These are phyloP conservation scores for Empis livida DNA, from an alignment of 2,888 invertebrate genomes.

Conservation along the genomic window DNA sequence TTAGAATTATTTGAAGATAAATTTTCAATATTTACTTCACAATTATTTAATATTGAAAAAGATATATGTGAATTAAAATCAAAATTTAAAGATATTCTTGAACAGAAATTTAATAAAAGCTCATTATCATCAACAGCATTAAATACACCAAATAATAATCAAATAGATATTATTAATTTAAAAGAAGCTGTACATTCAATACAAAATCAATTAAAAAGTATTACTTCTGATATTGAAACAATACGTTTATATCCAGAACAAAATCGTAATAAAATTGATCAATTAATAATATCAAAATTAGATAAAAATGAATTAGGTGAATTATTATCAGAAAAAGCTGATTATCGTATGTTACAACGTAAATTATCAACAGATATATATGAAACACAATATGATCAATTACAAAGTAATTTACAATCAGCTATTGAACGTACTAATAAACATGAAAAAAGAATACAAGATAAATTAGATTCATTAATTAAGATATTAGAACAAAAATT, in stretches of 20 bases:
- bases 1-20: no score
- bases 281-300: constrained; percentile 42
- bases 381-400: constrained; percentile 38
- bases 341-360: constrained; percentile 50
- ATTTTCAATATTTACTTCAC: no score
- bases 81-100: background rate
- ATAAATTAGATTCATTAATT: constrained; percentile 49
- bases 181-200: no score
- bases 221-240: no score
- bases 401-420: constrained; percentile 25
- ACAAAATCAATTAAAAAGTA: no score
- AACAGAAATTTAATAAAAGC: no score
- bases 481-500: constrained; percentile 47
- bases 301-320: constrained; percentile 59
- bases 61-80: background rate
- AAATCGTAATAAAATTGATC: no score
- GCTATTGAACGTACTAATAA: constrained; percentile 18
- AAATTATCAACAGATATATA: constrained; percentile 64
- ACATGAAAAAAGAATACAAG: constrained; percentile 23
- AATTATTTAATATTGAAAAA: no score
- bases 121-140: no score
- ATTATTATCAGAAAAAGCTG: constrained; percentile 62
- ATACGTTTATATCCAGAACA: no score
- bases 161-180: background rate
- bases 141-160: no score